Conservation (phyloP, 2,888 invertebrate species). For the Nomada fabriciana region DNA sequence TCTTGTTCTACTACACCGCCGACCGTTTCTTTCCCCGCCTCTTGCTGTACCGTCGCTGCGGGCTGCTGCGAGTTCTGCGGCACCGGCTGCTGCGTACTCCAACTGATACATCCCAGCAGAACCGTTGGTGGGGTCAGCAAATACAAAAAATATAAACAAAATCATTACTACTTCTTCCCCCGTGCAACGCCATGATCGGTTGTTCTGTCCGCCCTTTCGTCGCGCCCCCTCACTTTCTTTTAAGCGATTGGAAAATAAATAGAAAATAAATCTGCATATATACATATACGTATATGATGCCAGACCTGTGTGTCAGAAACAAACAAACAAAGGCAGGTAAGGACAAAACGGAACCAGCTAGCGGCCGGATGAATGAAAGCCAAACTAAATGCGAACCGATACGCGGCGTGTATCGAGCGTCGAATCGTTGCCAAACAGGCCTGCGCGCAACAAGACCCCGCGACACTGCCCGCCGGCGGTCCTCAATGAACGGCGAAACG, state of each 20-base stretch:
- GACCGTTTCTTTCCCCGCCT: conserved; percentile 48
- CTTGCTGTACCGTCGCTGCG: conserved; percentile 37
- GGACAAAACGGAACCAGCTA: conserved; percentile 74
- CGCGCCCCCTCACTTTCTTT: conserved; percentile 67
- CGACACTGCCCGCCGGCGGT: no score
- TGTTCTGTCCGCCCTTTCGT: conserved; percentile 66
- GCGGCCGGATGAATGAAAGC: conserved; percentile 44
- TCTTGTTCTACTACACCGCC: conserved; percentile 63
- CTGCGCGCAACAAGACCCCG: background rate
- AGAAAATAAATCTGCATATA: conserved; percentile 82
- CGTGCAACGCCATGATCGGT: conserved; percentile 72
- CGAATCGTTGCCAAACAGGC: background rate
- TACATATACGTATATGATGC: conserved; percentile 76
- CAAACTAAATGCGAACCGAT: conserved; percentile 38
- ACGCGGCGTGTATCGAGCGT: background rate
- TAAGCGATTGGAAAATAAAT: conserved; percentile 80
- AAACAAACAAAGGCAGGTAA: conserved; percentile 83
- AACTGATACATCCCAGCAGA: conserved; percentile 81
- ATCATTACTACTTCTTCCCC: conserved; percentile 81
- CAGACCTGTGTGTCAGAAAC: conserved; percentile 84
- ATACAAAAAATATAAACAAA: conserved; percentile 85
- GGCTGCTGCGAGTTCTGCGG: conserved; percentile 46
- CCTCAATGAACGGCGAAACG: no score
- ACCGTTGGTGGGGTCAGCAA: conserved; percentile 82
- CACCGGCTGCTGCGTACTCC: conserved; percentile 78